A percentile compares a stretch with the other conserved stretches of the same genome.
phyloP scores from a whole-genome alignment of 1,140 invertebrate genomes.

The Pachyrhynchus sulphureomaculatus region DNA sequence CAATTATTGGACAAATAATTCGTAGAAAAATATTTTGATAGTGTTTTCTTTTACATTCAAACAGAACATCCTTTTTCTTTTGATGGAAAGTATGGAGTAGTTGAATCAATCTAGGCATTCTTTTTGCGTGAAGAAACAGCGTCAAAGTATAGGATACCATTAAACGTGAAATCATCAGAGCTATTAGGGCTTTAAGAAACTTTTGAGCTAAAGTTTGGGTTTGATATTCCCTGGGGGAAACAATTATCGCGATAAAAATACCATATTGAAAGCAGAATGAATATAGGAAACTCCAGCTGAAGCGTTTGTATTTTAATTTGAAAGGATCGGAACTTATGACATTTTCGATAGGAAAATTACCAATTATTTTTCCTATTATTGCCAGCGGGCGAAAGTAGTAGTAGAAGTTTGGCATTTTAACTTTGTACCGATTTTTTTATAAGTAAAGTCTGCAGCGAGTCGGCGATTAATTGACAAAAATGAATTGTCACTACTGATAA shows the following conservation, averaged over 20 bases:
- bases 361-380: slow-evolving; percentile 3
- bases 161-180: not conserved
- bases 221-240: not conserved
- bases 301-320: not conserved
- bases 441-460: no score
- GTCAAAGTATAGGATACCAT: not conserved
- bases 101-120: slow-evolving; percentile 12
- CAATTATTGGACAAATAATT: not conserved
- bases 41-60: not conserved
- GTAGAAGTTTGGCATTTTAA: slow-evolving; percentile 1
- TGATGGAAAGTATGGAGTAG: not conserved
- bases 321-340: slow-evolving; percentile 9
- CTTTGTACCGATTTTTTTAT: slow-evolving; percentile 12
- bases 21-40: not conserved
- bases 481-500: no score
- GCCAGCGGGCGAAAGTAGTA: slow-evolving; percentile 6
- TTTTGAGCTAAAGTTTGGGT: not conserved
- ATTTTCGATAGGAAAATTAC: slow-evolving; percentile 10
- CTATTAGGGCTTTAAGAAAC: not conserved
- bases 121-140: slow-evolving; percentile 4
- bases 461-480: no score
- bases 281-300: not conserved
- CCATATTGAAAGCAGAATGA: slow-evolving; percentile 1
- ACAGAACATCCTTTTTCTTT: not conserved
- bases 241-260: slow-evolving; percentile 27